Conservation (phyloP, 2,888 invertebrate species). For the Acanthosepion esculentum region DNA sequence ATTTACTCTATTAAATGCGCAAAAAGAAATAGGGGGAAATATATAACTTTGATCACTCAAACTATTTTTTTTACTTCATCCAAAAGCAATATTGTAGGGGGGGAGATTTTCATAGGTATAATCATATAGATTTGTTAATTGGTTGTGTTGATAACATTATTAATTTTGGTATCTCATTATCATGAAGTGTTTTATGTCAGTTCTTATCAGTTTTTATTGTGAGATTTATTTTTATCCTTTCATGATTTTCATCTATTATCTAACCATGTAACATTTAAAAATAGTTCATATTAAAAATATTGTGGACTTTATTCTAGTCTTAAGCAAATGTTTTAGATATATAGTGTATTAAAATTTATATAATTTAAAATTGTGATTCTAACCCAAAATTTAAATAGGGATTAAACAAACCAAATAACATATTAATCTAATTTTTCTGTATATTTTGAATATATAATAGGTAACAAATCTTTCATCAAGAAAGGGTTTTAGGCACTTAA, state of each 20-base stretch:
- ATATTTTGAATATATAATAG: too few relatives aligned
- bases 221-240: neutral
- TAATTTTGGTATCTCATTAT: neutral
- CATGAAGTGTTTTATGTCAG: neutral
- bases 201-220: neutral
- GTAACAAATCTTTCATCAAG: too few relatives aligned
- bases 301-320: too few relatives aligned
- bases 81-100: neutral
- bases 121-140: neutral
- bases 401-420: too few relatives aligned
- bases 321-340: too few relatives aligned
- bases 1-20: neutral
- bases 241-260: neutral
- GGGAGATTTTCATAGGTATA: neutral
- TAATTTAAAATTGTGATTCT: too few relatives aligned
- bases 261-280: too few relatives aligned
- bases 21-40: neutral
- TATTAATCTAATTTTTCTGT: too few relatives aligned
- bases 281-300: too few relatives aligned
- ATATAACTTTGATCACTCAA: neutral
- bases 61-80: neutral
- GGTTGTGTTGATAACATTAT: neutral
- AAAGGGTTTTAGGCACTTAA: too few relatives aligned
- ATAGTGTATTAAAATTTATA: too few relatives aligned
- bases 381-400: too few relatives aligned